Evolutionary conservation across 2,797 vertebrate species (phyloP).

Genomic region (Tamandua tetradactyla): DNA sequence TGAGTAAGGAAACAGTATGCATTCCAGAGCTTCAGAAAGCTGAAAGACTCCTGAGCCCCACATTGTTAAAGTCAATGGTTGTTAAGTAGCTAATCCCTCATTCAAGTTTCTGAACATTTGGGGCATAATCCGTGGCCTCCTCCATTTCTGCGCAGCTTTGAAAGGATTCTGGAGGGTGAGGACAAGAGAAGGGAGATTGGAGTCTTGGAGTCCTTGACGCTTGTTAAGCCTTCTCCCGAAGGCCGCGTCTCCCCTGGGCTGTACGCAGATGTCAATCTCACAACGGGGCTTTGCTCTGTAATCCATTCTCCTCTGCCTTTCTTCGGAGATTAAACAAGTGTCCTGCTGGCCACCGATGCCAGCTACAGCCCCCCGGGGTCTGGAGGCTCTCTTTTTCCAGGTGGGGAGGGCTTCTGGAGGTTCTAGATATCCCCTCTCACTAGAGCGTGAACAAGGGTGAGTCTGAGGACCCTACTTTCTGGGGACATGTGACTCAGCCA

Average conservation of each 20-base stretch:
- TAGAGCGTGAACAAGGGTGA: neutral
- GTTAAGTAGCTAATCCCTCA: conserved; percentile 69
- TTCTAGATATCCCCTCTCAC: neutral
- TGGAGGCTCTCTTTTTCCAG: neutral
- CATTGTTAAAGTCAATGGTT: conserved; percentile 51
- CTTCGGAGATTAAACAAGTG: conserved; percentile 64
- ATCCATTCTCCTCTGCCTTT: conserved; percentile 65
- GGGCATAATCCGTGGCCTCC: conserved; percentile 35
- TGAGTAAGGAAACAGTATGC: neutral
- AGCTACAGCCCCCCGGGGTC: neutral
- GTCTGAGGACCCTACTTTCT: neutral
- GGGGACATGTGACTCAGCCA: neutral
- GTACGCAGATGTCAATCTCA: neutral
- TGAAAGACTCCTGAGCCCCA: neutral
- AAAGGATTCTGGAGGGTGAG: conserved; percentile 48
- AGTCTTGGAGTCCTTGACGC: neutral
- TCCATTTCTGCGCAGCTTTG: conserved; percentile 37
- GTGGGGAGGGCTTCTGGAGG: neutral
- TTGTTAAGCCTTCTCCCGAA: neutral
- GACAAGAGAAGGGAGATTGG: neutral
- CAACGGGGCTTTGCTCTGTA: neutral
- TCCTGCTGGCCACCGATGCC: neutral
- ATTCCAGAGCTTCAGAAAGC: neutral
- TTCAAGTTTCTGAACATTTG: conserved; percentile 42
- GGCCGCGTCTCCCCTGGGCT: neutral